Evolutionary conservation across 2,113 vertebrate species (phyloP).

Genomic region (Verasper variegatus): DNA sequence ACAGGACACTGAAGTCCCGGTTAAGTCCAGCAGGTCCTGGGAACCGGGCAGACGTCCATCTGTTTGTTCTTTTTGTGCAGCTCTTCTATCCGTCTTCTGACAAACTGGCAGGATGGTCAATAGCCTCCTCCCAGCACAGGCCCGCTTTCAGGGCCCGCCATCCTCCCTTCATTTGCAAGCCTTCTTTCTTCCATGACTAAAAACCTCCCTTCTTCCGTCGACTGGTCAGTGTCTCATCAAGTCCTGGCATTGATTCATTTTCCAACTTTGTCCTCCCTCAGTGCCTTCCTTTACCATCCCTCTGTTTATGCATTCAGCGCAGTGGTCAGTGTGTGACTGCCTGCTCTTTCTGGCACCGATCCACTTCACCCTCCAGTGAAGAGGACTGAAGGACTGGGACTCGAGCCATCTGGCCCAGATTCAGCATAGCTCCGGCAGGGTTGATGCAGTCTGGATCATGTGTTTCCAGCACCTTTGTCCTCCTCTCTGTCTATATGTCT

Average conservation of each 20-base stretch:
- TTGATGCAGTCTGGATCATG: slow-evolving; percentile 58
- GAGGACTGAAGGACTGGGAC: slow-evolving; percentile 68
- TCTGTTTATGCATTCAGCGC: slow-evolving; percentile 20
- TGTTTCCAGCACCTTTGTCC: slow-evolving; percentile 59
- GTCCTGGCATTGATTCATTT: slow-evolving; percentile 22
- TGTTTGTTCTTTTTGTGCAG: slow-evolving; percentile 6
- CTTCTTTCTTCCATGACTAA: slow-evolving; percentile 1
- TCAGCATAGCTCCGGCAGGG: slow-evolving; percentile 53
- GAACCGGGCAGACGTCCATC: slow-evolving; percentile 25
- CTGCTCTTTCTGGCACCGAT: slow-evolving; percentile 52
- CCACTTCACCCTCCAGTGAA: slow-evolving; percentile 58
- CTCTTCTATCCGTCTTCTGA: slow-evolving; percentile 34
- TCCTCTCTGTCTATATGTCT: slow-evolving; percentile 41
- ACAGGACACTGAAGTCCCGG: not conserved
- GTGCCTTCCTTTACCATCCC: slow-evolving; percentile 22
- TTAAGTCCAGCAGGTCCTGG: slow-evolving; percentile 33
- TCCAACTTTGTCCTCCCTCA: slow-evolving; percentile 24
- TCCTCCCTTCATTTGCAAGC: slow-evolving; percentile 28
- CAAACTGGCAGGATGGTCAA: slow-evolving; percentile 32
- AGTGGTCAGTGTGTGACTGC: slow-evolving; percentile 50
- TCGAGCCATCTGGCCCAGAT: slow-evolving; percentile 70
- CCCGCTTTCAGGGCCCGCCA: slow-evolving; percentile 6
- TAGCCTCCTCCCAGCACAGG: slow-evolving; percentile 24
- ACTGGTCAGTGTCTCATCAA: slow-evolving; percentile 18
- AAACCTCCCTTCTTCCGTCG: slow-evolving; percentile 5